A percentile compares a stretch with the other conserved stretches of the same genome.
Conservation (phyloP, 2,113 vertebrate genomes). For the Pachyramphus minor region DNA sequence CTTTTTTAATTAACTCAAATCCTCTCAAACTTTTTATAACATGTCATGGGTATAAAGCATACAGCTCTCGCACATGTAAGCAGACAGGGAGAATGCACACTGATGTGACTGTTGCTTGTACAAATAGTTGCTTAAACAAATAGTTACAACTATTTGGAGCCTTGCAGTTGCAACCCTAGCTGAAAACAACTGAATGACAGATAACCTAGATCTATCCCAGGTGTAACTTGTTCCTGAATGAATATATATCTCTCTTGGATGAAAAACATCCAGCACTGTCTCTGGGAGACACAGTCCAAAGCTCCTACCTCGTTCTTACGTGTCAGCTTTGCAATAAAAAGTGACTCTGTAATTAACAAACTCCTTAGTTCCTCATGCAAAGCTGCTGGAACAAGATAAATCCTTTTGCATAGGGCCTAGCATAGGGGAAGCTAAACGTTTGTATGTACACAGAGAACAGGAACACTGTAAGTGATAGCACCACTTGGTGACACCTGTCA, state of each 20-base stretch:
- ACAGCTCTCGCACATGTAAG: background rate
- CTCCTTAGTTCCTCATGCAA: background rate
- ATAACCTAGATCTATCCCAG: background rate
- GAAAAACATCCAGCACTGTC: background rate
- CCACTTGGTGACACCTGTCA: background rate
- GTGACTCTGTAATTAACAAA: background rate
- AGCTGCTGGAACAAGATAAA: background rate
- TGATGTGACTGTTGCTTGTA: background rate
- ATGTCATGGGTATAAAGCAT: background rate
- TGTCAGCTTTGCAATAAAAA: background rate
- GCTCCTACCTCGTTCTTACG: background rate
- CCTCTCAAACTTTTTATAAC: background rate
- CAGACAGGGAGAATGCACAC: background rate
- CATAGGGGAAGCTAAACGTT: background rate
- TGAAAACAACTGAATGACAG: background rate
- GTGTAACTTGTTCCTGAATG: background rate
- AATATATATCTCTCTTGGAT: background rate
- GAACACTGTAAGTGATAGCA: background rate
- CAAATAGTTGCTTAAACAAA: too few relatives aligned
- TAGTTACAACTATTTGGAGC: background rate
- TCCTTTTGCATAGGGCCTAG: background rate
- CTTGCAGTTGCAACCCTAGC: background rate
- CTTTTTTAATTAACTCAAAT: slow-evolving; percentile 44
- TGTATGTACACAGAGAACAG: accelerated
- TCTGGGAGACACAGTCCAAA: background rate